Base-by-base conservation (phyloP, 2,888 invertebrate genomes). In the Agrypnus murinus region DNA sequence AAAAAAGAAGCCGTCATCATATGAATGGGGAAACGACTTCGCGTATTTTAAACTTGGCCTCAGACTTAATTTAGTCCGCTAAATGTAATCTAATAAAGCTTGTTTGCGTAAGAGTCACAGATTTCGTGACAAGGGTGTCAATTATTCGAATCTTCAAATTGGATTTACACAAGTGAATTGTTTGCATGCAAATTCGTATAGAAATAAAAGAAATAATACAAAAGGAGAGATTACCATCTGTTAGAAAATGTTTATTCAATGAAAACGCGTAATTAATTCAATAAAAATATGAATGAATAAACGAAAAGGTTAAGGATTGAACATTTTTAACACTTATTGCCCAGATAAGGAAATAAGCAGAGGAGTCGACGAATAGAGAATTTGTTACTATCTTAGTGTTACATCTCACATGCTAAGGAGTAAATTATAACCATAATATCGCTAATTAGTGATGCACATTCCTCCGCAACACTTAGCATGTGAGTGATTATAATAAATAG, bases 401-500 rank as follows among this genome's bases (percentile, higher is more conserved):
- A 40, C 58, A 58, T 58, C 58, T 58, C 40, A 43, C 58, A 58
- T 43, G 58, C 58, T 70, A 66, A 62, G 46, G 57, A 50, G 34
- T 48, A 46, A 69, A 48, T 65, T 69, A 65, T 69, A 40, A 25
- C 50, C 50, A 55, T 67, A 48, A 46, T 71, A 71, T 65, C 12
- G 36, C 32, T 75, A 73, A 75, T 75, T 73, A 75, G 64, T 46
- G 50, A 69, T 58, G 69, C 62, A 69, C 62, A 71, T 71, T 69
- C 59, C 63, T 59, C 45, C n/a, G 65, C 46, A 62, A 67, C 71
- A 72, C 75, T 76, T 74, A 76, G 77, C 74, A 76, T 75, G 77
- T 74, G 76, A 77, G 57, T 69, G 76, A 75, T 74, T 74, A 71
- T 67, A 72, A 69, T 71, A 74, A 77, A 75, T 75, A 74, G 71